Evolutionary conservation across 1,140 invertebrate genomes (phyloP).

Genomic region (Temnothorax nylanderi): DNA sequence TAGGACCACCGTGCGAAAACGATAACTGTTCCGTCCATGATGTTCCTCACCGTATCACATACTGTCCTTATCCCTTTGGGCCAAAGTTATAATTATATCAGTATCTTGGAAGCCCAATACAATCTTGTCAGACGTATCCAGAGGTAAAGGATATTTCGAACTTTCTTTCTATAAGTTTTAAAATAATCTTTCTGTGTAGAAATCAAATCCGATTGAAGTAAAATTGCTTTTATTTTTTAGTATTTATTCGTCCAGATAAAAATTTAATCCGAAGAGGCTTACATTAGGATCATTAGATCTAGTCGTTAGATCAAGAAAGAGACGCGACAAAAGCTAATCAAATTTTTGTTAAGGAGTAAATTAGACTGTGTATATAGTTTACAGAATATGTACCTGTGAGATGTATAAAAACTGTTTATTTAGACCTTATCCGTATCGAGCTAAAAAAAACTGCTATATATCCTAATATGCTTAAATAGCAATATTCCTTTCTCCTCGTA

Average conservation of each 20-base stretch:
- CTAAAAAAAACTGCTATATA: not conserved
- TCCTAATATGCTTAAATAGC: not conserved
- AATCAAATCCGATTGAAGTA: not conserved
- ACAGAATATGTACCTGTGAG: not conserved
- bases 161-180: not conserved
- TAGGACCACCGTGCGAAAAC: constrained; percentile 12
- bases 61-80: not conserved
- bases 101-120: not conserved
- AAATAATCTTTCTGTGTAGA: not conserved
- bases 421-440: not conserved
- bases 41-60: not conserved
- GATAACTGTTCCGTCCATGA: constrained; percentile 31
- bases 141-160: not conserved
- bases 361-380: not conserved
- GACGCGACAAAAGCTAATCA: not conserved
- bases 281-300: not conserved
- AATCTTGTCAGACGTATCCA: not conserved
- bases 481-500: not conserved
- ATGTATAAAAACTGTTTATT: not conserved
- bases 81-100: constrained; percentile 41
- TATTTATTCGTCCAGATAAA: not conserved
- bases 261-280: not conserved
- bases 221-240: constrained; percentile 18
- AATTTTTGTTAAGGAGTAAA: not conserved
- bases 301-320: not conserved